Conservation (phyloP, 2,113 vertebrate species). For the Willisornis vidua region DNA sequence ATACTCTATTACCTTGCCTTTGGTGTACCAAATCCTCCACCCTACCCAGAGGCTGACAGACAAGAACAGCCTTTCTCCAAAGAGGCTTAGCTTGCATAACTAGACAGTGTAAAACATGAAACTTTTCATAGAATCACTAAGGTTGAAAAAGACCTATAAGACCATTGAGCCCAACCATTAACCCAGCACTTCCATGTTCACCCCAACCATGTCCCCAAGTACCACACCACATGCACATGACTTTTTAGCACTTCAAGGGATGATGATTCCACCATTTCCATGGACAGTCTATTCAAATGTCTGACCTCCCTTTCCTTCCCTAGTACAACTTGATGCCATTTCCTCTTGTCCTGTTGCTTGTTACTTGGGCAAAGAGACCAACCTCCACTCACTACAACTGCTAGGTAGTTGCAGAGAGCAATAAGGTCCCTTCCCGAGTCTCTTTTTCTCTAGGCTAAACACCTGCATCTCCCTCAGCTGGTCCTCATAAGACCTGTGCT, state of each 20-base stretch:
- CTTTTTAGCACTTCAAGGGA: neutral
- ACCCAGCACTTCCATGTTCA: neutral
- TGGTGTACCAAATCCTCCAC: neutral
- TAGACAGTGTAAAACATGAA: neutral
- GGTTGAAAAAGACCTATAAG: neutral
- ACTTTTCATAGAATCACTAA: neutral
- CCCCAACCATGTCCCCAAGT: neutral
- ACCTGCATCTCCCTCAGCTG: rapidly evolving
- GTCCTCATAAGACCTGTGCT: neutral
- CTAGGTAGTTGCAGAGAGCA: rapidly evolving
- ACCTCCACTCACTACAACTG: rapidly evolving
- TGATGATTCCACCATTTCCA: neutral
- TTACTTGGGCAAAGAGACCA: neutral
- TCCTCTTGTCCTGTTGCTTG: neutral
- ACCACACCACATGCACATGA: too few species aligned
- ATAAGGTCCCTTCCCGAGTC: rapidly evolving
- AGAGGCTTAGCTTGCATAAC: neutral
- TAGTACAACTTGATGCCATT: neutral
- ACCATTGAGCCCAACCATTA: neutral
- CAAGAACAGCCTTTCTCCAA: neutral
- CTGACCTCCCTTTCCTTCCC: neutral
- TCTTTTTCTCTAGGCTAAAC: neutral
- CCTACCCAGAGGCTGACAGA: neutral
- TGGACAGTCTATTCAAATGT: neutral
- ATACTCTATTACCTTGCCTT: neutral